Evolutionary conservation across 2,888 invertebrate genomes (phyloP).

Genomic region (Catotricha subobsoleta): DNA sequence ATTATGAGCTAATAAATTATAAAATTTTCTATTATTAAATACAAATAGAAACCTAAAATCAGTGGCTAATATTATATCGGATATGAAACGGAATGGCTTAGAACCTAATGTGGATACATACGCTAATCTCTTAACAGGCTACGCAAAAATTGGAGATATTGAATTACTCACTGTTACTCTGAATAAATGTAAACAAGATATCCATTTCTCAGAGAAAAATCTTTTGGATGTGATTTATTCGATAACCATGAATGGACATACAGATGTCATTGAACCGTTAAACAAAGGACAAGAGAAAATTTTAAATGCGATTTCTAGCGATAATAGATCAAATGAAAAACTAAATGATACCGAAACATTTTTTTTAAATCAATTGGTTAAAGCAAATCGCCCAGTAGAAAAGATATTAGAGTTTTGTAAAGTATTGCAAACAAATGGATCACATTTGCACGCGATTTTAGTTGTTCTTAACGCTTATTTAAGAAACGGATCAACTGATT

Average conservation of each 20-base stretch:
- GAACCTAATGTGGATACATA: conserved; percentile 63
- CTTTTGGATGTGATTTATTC: conserved; percentile 52
- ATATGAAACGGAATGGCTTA: conserved; percentile 63
- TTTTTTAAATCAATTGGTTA: conserved; percentile 55
- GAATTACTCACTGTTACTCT: conserved; percentile 38
- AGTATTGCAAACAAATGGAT: conserved; percentile 37
- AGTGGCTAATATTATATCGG: conserved; percentile 54
- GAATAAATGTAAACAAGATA: conserved; percentile 42
- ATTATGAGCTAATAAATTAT: too few relatives aligned
- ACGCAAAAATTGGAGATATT: conserved; percentile 61
- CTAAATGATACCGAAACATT: conserved; percentile 40
- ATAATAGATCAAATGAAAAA: conserved; percentile 31
- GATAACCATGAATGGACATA: conserved; percentile 46
- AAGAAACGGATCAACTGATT: conserved; percentile 35
- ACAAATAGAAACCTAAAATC: conserved; percentile 66
- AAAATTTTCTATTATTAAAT: too few relatives aligned
- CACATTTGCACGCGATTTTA: conserved; percentile 40
- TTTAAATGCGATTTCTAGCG: conserved; percentile 36
- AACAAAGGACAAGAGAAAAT: conserved; percentile 49
- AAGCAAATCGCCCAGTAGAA: conserved; percentile 42
- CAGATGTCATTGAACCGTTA: conserved; percentile 42
- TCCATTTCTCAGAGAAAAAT: conserved; percentile 51
- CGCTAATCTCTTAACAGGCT: conserved; percentile 53
- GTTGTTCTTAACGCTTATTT: conserved; percentile 48
- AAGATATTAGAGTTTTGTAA: conserved; percentile 44